Conservation (phyloP, 2,113 vertebrate species). For the Seriola rivoliana region DNA sequence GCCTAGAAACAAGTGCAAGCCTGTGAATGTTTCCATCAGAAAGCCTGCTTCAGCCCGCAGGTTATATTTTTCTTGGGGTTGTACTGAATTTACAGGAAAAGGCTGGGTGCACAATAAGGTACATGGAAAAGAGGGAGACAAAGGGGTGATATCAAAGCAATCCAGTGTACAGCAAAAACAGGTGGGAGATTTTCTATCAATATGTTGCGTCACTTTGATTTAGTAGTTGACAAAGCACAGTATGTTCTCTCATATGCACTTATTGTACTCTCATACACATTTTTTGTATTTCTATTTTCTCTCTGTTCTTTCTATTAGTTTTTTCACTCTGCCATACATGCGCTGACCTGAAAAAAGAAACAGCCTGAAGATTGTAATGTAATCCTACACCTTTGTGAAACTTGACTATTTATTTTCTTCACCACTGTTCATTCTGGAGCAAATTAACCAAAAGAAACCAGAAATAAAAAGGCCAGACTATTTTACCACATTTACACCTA, state of each 20-base stretch:
- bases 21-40: conserved; percentile 70
- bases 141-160: conserved; percentile 13
- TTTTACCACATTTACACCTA: not conserved
- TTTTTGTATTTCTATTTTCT: not conserved
- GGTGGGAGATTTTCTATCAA: conserved; percentile 2
- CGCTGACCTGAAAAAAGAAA: not conserved
- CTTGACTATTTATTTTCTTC: not conserved
- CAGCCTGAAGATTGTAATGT: not conserved
- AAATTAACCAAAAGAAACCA: not conserved
- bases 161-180: conserved; percentile 15
- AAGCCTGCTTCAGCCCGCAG: conserved; percentile 46
- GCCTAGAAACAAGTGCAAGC: conserved; percentile 66
- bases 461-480: not conserved
- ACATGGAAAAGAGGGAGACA: conserved; percentile 21
- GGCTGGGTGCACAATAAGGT: conserved; percentile 24
- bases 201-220: conserved; percentile 7
- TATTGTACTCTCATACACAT: not conserved
- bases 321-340: not conserved
- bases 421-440: not conserved
- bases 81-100: conserved; percentile 42
- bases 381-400: not conserved
- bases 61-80: conserved; percentile 26
- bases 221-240: not conserved
- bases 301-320: not conserved
- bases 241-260: not conserved